Percentiles rank a stretch among this genome's conserved stretches.
Evolutionary conservation across 2,113 vertebrate species (phyloP).

Genomic region (Pseudorhombus dupliciocellatus): DNA sequence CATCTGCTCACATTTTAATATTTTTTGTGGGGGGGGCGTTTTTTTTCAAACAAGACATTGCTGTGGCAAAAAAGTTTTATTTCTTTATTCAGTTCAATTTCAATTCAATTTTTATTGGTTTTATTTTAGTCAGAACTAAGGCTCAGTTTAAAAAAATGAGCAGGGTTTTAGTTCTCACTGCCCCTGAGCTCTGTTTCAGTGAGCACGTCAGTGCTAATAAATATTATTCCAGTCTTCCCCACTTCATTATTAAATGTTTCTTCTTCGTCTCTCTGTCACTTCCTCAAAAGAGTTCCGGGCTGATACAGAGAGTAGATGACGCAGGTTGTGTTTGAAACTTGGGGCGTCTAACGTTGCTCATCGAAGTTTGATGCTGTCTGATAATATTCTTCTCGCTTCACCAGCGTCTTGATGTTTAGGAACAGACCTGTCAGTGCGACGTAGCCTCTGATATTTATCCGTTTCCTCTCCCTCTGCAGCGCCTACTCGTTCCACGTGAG

Average conservation of each 20-base stretch:
- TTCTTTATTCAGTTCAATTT: too few species aligned
- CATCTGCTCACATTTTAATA: constrained; percentile 13
- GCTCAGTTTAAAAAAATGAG: too few species aligned
- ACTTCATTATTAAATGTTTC: background rate
- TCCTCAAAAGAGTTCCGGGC: background rate
- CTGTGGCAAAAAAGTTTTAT: too few species aligned
- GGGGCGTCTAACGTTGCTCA: background rate
- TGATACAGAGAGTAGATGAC: background rate
- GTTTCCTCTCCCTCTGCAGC: constrained; percentile 52
- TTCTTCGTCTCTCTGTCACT: background rate
- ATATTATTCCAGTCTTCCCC: too few species aligned
- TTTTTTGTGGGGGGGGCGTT: too few species aligned
- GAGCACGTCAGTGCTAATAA: background rate
- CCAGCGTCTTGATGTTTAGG: background rate
- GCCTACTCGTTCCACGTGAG: constrained; percentile 90
- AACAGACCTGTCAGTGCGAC: background rate
- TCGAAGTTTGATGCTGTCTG: background rate
- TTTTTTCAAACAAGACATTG: background rate
- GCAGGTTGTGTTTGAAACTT: background rate
- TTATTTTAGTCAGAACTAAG: too few species aligned
- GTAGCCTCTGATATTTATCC: background rate
- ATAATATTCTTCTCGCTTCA: background rate
- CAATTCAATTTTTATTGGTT: too few species aligned
- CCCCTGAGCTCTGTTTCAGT: too few species aligned
- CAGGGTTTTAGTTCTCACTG: too few species aligned